These are phyloP conservation scores for Hexactinellida sp. DNA, from an alignment of 37 sponge, comb jelly and placozoan genomes.

Conservation along the genomic window DNA sequence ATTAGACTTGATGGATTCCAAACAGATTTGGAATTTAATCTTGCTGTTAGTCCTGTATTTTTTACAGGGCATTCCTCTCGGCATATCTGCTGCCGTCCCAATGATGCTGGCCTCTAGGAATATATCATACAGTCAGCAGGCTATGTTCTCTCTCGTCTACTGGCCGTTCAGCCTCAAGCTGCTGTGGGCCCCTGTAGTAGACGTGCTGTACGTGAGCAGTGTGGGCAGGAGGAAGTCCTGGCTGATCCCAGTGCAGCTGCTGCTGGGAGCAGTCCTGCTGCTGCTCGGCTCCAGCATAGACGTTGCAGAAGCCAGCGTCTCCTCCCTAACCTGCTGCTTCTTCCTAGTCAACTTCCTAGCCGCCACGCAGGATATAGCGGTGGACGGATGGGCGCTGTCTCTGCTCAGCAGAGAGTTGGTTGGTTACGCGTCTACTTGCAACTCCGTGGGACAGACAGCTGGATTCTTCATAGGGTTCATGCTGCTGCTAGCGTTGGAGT, in stretches of 20 bases:
- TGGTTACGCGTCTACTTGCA: constrained; percentile 87
- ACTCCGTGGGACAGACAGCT: constrained; percentile 87
- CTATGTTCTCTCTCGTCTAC: constrained; percentile 62
- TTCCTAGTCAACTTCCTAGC: constrained; percentile 66
- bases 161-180: constrained; percentile 90
- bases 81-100: constrained; percentile 68
- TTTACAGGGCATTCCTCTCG: constrained; percentile 85
- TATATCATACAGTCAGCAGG: constrained; percentile 76
- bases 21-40: constrained; percentile 42
- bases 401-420: constrained; percentile 74
- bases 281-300: constrained; percentile 38
- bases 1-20: constrained; percentile 22
- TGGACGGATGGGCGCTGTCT: constrained; percentile 96
- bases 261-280: constrained; percentile 66
- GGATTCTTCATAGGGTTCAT: constrained; percentile 87
- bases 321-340: constrained; percentile 52
- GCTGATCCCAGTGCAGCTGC: constrained; percentile 81
- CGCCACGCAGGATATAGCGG: constrained; percentile 94
- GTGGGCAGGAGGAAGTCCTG: constrained; percentile 87
- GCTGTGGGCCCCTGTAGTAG: constrained; percentile 95
- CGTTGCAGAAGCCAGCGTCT: constrained; percentile 26
- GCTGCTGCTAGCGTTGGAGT: constrained; percentile 81
- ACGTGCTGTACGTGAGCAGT: constrained; percentile 48
- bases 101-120: constrained; percentile 71
- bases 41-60: constrained; percentile 61